Percentiles rank a stretch among this genome's conserved stretches.
phyloP scores from a whole-genome alignment of 2,113 vertebrate species.

The Nyctereutes procyonoides region DNA sequence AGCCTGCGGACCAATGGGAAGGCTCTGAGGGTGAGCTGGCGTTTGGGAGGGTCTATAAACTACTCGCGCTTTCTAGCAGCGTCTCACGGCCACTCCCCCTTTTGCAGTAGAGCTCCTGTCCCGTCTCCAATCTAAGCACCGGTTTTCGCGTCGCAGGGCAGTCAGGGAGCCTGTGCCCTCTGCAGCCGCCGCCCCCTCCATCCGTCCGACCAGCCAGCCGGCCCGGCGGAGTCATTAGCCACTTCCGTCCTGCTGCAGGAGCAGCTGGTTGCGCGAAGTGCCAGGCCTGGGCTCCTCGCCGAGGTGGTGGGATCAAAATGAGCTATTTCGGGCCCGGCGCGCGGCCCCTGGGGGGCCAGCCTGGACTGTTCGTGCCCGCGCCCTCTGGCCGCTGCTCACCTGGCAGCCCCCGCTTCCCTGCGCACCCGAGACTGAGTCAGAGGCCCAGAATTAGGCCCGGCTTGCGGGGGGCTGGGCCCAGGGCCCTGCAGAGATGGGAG shows the following conservation, averaged over 20 bases:
- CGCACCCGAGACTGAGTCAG: conserved; percentile 73
- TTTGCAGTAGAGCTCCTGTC: neutral
- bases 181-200: neutral
- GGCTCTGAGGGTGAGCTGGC: neutral
- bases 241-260: conserved; percentile 29
- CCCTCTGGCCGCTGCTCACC: conserved; percentile 51
- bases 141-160: neutral
- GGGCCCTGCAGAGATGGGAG: neutral
- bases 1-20: conserved; percentile 41
- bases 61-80: fast-evolving
- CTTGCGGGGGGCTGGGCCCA: conserved; percentile 17
- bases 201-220: neutral
- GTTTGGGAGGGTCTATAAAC: neutral
- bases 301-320: conserved; percentile 71
- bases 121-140: neutral
- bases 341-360: conserved; percentile 31
- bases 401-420: conserved; percentile 32
- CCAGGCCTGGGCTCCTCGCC: conserved; percentile 76
- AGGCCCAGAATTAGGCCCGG: conserved; percentile 73
- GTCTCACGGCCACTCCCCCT: neutral
- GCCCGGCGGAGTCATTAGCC: neutral
- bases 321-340: conserved; percentile 70
- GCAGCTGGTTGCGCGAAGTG: conserved; percentile 66
- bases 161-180: neutral
- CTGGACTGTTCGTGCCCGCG: neutral